phyloP scores from a whole-genome alignment of 23 tunicate genomes.

The Halocynthia aurantium region DNA sequence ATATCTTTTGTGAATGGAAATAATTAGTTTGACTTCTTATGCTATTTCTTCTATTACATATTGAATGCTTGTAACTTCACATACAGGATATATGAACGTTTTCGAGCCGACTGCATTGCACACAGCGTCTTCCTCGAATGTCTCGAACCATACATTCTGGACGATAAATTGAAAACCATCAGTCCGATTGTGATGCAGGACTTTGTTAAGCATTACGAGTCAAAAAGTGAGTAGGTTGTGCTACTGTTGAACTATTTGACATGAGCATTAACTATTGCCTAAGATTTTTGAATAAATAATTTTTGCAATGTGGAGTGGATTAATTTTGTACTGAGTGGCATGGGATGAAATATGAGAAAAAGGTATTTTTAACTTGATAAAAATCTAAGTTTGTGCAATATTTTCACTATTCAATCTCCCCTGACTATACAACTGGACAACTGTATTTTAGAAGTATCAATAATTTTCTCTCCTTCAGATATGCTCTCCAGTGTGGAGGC shows the following conservation, averaged over 20 bases:
- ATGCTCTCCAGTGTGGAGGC: conserved; percentile 78
- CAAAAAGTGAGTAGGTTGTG: conserved; percentile 39
- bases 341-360: too few species aligned
- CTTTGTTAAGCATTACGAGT: conserved; percentile 84
- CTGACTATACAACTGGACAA: too few species aligned
- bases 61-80: not conserved
- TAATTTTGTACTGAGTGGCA: too few species aligned
- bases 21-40: too few species aligned
- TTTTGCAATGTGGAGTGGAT: not conserved
- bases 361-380: too few species aligned
- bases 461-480: conserved; percentile 25
- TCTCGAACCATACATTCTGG: conserved; percentile 83
- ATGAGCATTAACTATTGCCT: not conserved
- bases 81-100: conserved; percentile 76
- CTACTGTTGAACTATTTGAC: too few species aligned
- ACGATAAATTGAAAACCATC: conserved; percentile 52
- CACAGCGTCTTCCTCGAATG: conserved; percentile 93
- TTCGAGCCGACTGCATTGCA: conserved; percentile 69
- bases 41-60: too few species aligned
- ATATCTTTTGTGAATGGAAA: not conserved
- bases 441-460: too few species aligned
- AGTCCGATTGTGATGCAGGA: conserved; percentile 85
- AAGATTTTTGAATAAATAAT: not conserved
- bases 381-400: too few species aligned
- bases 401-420: too few species aligned